Conservation (phyloP, 2,113 vertebrate genomes). For the Ammodramus savannarum region DNA sequence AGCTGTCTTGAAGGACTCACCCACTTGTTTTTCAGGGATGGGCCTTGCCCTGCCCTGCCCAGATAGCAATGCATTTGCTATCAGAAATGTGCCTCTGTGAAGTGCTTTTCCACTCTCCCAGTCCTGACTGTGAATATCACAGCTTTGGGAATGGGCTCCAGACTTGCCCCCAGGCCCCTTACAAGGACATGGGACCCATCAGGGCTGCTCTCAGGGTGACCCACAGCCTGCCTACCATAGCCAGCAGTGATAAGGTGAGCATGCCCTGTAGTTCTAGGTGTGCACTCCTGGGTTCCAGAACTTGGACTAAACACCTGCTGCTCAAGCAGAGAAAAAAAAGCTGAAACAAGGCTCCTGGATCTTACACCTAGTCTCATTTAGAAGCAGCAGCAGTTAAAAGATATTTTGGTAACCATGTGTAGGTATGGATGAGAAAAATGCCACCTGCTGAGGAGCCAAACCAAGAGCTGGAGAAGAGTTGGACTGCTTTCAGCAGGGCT, state of each 20-base stretch:
- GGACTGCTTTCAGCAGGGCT: neutral
- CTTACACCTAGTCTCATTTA: neutral
- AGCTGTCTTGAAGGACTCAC: neutral
- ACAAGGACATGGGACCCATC: rapidly evolving
- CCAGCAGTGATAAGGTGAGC: rapidly evolving
- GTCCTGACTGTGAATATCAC: rapidly evolving
- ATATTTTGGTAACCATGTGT: neutral
- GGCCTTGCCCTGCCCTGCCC: neutral
- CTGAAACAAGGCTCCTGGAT: neutral
- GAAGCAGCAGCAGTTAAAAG: neutral
- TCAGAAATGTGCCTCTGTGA: neutral
- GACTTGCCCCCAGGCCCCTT: rapidly evolving
- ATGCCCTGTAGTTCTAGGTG: rapidly evolving
- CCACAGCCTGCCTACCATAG: rapidly evolving
- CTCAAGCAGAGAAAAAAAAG: neutral
- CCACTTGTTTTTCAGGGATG: neutral
- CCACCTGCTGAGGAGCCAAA: neutral
- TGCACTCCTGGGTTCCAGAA: rapidly evolving
- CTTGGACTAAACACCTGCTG: neutral
- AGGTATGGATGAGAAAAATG: neutral
- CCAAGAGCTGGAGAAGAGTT: neutral
- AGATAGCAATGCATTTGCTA: neutral
- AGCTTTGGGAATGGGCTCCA: neutral
- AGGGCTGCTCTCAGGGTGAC: neutral
- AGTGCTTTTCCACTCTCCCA: neutral